Conservation (phyloP, 2,888 invertebrate genomes). For the Calameuta filiformis region DNA sequence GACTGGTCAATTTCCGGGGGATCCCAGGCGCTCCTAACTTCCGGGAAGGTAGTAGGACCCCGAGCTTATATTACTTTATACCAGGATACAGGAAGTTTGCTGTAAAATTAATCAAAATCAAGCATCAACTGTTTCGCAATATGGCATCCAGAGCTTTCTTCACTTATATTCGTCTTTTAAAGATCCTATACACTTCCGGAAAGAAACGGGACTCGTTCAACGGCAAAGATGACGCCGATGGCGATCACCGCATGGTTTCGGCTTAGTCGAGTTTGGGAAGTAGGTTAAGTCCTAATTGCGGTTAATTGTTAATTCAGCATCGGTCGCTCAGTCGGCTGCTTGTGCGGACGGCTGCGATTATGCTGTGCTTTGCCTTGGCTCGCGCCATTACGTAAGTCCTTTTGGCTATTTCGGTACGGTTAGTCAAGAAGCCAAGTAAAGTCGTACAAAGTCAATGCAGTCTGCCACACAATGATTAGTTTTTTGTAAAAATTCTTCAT, state of each 20-base stretch:
- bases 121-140: not conserved
- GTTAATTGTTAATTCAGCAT: conserved; percentile 58
- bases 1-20: not conserved
- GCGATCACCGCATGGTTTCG: conserved; percentile 3
- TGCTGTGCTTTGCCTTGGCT: not conserved
- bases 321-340: conserved; percentile 13
- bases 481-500: not conserved
- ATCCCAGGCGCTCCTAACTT: not conserved
- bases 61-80: not conserved
- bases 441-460: not conserved
- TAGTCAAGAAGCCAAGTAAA: not conserved
- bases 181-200: not conserved
- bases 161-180: not conserved
- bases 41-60: not conserved
- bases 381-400: conserved; percentile 1
- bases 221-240: not conserved
- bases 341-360: not conserved
- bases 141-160: not conserved
- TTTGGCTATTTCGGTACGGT: not conserved
- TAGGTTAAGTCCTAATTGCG: conserved; percentile 59
- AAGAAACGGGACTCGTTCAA: not conserved
- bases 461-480: not conserved
- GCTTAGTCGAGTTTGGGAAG: conserved; percentile 40
- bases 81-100: not conserved
- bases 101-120: not conserved